Conservation (phyloP, 2,888 invertebrate species). For the Metallyticus violacea region DNA sequence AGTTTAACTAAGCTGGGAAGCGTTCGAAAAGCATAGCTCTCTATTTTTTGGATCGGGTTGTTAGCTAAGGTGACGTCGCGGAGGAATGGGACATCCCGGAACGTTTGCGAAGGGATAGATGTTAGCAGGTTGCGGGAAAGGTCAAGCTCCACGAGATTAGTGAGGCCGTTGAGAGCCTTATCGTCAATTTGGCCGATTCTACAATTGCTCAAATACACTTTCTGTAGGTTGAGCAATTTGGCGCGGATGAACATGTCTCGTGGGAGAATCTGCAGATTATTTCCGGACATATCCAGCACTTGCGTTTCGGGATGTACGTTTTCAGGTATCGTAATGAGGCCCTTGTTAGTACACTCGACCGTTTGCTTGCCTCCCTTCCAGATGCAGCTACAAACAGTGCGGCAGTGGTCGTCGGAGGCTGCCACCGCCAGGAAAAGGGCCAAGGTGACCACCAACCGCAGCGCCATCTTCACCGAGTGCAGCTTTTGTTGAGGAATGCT, state of each 20-base stretch:
- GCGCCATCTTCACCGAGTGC: background rate
- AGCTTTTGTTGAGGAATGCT: no score
- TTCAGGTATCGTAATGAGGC: conserved; percentile 79
- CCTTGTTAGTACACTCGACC: conserved; percentile 83
- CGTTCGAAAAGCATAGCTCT: conserved; percentile 68
- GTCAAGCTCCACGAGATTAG: conserved; percentile 87
- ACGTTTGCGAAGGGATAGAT: conserved; percentile 74
- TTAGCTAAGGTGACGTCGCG: conserved; percentile 76
- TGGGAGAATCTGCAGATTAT: conserved; percentile 79
- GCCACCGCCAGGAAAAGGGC: background rate
- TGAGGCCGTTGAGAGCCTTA: conserved; percentile 79
- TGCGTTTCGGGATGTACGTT: conserved; percentile 85
- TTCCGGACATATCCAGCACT: conserved; percentile 85
- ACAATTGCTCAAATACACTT: conserved; percentile 79
- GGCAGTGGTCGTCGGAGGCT: conserved; percentile 53
- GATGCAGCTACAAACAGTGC: conserved; percentile 81
- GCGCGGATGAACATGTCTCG: conserved; percentile 78
- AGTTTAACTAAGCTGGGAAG: conserved; percentile 76
- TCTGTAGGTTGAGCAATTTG: conserved; percentile 81
- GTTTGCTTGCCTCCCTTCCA: conserved; percentile 94
- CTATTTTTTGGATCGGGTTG: conserved; percentile 80
- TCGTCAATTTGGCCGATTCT: conserved; percentile 82
- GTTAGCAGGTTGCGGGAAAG: conserved; percentile 80
- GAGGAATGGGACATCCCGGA: conserved; percentile 75
- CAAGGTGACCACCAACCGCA: background rate